Percentiles rank a stretch among this genome's conserved stretches.
Evolutionary conservation across 1,140 invertebrate species (phyloP).

Genomic region (Wiebesia pumilae): DNA sequence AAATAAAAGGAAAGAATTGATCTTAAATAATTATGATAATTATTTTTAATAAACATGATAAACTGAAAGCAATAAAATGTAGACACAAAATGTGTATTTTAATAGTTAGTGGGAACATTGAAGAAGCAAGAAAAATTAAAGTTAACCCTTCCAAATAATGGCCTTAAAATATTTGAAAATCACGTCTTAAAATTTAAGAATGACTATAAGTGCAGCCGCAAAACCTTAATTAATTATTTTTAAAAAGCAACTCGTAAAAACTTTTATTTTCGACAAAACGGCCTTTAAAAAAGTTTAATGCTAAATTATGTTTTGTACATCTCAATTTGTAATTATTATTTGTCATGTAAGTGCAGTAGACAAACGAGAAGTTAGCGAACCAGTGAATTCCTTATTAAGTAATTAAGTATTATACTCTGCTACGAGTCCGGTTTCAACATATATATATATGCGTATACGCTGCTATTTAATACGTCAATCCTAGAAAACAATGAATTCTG

Average conservation of each 20-base stretch:
- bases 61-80: too few species aligned
- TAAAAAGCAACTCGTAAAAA: conserved; percentile 19
- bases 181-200: not conserved
- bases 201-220: not conserved
- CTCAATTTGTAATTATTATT: not conserved
- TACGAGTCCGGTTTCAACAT: too few species aligned
- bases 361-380: not conserved
- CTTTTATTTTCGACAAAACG: conserved; percentile 26
- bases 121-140: conserved; percentile 5
- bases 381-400: conserved; percentile 36
- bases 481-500: conserved; percentile 20
- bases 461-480: not conserved
- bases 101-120: too few species aligned
- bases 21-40: too few species aligned
- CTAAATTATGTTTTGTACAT: conserved; percentile 27
- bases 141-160: not conserved
- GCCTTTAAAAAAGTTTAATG: not conserved
- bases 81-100: too few species aligned
- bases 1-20: too few species aligned
- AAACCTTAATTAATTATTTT: conserved; percentile 30
- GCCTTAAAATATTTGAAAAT: not conserved
- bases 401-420: conserved; percentile 5
- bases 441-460: not conserved
- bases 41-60: too few species aligned
- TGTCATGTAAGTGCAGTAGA: not conserved